Percentiles rank a stretch among this genome's conserved stretches.
These are phyloP conservation scores for Gobiocypris rarus DNA, from an alignment of 2,113 vertebrate species.

Conservation along the genomic window DNA sequence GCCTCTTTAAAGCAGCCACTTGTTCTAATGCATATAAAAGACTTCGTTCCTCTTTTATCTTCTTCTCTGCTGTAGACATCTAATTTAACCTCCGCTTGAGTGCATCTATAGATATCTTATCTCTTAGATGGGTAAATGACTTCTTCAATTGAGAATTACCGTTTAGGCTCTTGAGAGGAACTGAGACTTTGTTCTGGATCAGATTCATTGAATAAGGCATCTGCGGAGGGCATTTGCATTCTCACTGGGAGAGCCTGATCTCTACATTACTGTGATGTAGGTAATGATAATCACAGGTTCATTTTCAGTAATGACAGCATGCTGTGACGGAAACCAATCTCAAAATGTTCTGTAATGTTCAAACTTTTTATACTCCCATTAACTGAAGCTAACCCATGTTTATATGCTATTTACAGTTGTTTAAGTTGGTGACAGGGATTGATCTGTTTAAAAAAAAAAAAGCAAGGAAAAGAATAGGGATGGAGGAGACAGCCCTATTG, in stretches of 20 bases:
- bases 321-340: constrained; percentile 39
- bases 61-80: constrained; percentile 29
- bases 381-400: background rate
- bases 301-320: constrained; percentile 61
- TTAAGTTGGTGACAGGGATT: constrained; percentile 21
- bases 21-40: constrained; percentile 20
- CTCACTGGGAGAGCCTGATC: constrained; percentile 25
- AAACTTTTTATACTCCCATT: background rate
- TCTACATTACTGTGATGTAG: constrained; percentile 52
- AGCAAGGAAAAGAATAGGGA: constrained; percentile 12
- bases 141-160: constrained; percentile 10
- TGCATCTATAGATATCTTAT: constrained; percentile 39
- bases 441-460: constrained; percentile 9
- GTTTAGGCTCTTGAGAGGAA: background rate
- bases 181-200: constrained; percentile 31
- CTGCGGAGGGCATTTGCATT: constrained; percentile 43
- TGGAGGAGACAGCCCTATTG: constrained; percentile 41
- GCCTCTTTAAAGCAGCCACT: background rate
- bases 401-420: constrained; percentile 7
- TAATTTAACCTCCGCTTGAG: constrained; percentile 17
- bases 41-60: constrained; percentile 30
- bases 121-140: constrained; percentile 15
- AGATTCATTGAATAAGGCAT: constrained; percentile 26
- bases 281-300: constrained; percentile 69
- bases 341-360: constrained; percentile 25